Evolutionary conservation across 30 jellyfish, hydroid and myxozoan genomes (phyloP), one percentile per base, ranked within the genome.

Genomic region (Hydractinia symbiolongicarpus): DNA sequence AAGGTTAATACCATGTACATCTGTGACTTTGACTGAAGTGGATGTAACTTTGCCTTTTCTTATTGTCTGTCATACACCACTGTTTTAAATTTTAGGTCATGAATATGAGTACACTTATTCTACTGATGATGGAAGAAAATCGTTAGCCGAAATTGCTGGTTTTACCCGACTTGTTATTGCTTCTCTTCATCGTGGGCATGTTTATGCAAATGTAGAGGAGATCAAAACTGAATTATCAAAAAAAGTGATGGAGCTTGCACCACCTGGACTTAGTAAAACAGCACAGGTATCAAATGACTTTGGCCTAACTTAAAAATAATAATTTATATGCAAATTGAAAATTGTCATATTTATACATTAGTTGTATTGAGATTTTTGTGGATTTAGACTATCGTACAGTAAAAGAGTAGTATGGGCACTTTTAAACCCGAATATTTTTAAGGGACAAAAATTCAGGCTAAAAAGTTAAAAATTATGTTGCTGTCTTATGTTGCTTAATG

Each of bases 151-250:
- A 21, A 81, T 84, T 88, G 90, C 89, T 20, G 90, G 91, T 19
- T 89, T 78, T 76, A 66, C 78, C 14, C 60, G 96, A 40, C 88
- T 89, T 61, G 91, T 85, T 8, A 62, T 89, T 17, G 93, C 81
- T 5, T 50, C 84, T 9, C 88, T 86, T 20, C 91, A 89, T 56
- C 76, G 95, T 56, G 95, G 95, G n/a, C 96, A 89, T 66, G 73
- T 56, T 16, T 89, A 83, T 56, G 75, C 61, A 73, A 53, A 76
- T 80, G 5, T 89, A 14, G 96, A 89, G 6, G 92, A 83, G 60
- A 70, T 89, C 20, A 85, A 89, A 53, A 64, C 67, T 44, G 96
- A 89, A 40, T 70, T 89, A 71, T 89, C 96, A 50, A 50, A 81
- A 53, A 79, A 82, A 44, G 94, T 89, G 54, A 71, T 89, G 95